Evolutionary conservation across 2,113 vertebrate species (phyloP), one percentile per base, ranked within the genome.

Genomic region (Egretta garzetta): DNA sequence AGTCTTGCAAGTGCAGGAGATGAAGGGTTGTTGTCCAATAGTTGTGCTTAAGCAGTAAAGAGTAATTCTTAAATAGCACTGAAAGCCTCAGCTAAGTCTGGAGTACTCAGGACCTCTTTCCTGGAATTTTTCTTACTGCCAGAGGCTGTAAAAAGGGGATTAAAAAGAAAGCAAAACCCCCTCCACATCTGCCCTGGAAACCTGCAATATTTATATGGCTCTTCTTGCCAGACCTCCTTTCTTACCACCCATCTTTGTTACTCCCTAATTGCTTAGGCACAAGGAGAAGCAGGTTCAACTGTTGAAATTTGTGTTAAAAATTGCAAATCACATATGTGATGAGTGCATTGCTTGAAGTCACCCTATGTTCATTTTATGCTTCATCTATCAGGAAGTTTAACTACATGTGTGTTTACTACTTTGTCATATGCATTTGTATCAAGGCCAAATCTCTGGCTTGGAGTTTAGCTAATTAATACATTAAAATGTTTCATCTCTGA

Each of bases 191-290:
- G 4, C 12, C 16, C n/a, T 49, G 11, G 26, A 83, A 83, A 62
- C 5, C n/a, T 59, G 32, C 11, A 67, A 37, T 4, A 30, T 39
- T 28, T 53, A 17, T 8, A 3, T 63, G 12, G 5, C 6, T 66
- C 4, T 71, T 70, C 23, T 3, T 5, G 21, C 13, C 37, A 73
- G 12, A 27, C 2, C 0, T 8, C 7, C 1, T 20, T 1, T 22
- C 33, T 26, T 28, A 7, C 15, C 14, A 32, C 10, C 9, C 37
- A 20, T 10, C 16, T 64, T 58, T 81, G 14, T 33, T 59, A 52
- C 30, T 86, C n/a, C 12, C 71, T 47, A 62, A 45, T 75, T 60
- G 10, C 24, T 80, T 60, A 17, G 9, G 15, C 22, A 50, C 5
- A 7, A 3, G n/a, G 27, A 88, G 3, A 41, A 62, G 11, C 3